A percentile compares a stretch with the other conserved stretches of the same genome.
phyloP scores from a whole-genome alignment of 2,888 invertebrate species.

The Metallyticus violacea region DNA sequence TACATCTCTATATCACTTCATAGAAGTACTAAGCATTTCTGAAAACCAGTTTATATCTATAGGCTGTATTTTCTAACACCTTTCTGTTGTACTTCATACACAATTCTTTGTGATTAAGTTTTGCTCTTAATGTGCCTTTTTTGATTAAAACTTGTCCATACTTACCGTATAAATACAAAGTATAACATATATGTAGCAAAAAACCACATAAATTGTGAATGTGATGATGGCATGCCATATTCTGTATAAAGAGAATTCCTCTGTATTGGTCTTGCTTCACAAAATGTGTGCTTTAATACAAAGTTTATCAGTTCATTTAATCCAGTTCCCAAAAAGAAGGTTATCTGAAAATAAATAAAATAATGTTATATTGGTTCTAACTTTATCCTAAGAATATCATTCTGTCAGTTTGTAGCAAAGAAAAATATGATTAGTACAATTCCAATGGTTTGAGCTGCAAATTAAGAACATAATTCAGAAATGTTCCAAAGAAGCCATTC shows the following conservation, averaged over 20 bases:
- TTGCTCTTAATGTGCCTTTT: no score
- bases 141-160: not conserved
- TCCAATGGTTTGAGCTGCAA: no score
- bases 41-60: no score
- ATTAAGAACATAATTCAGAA: no score
- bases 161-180: conserved; percentile 82
- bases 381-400: not conserved
- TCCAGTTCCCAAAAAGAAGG: conserved; percentile 75
- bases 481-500: no score
- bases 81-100: no score
- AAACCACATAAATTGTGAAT: conserved; percentile 90
- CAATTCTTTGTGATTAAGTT: no score
- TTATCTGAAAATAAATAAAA: conserved; percentile 61
- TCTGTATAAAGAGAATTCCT: conserved; percentile 67
- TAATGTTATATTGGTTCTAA: not conserved
- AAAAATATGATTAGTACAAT: not conserved
- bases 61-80: no score
- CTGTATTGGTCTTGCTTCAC: conserved; percentile 73
- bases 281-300: conserved; percentile 74
- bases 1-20: no score
- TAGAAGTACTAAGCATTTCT: no score
- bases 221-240: conserved; percentile 90
- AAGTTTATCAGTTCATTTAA: conserved; percentile 77
- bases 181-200: conserved; percentile 80
- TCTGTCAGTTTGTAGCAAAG: not conserved